Conservation (phyloP, 2,888 invertebrate genomes). For the Selenia dentaria region DNA sequence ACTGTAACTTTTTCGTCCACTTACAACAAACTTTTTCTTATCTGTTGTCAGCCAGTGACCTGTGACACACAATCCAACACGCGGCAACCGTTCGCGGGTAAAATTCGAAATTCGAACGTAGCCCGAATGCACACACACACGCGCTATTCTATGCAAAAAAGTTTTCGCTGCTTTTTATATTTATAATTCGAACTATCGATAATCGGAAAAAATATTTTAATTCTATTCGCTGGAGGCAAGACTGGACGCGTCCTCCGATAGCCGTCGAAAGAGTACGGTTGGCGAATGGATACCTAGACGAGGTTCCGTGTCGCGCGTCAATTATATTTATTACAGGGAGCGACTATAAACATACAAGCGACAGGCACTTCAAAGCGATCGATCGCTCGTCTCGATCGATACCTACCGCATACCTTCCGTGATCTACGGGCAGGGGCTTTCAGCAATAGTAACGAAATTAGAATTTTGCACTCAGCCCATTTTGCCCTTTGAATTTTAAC, state of each 20-base stretch:
- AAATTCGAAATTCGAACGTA: constrained; percentile 56
- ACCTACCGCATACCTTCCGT: constrained; percentile 43
- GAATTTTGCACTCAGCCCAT: constrained; percentile 37
- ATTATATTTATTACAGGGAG: constrained; percentile 82
- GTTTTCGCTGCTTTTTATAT: no score
- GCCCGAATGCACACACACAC: constrained; percentile 35
- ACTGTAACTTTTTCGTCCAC: constrained; percentile 42
- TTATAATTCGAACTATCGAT: no score
- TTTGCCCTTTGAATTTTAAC: constrained; percentile 29
- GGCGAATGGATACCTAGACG: constrained; percentile 54
- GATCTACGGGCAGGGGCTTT: constrained; percentile 32
- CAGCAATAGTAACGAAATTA: constrained; percentile 21
- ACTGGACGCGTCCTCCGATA: constrained; percentile 72
- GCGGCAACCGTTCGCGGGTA: constrained; percentile 51
- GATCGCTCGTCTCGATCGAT: constrained; percentile 68
- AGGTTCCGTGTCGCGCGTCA: constrained; percentile 71
- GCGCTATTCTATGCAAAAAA: no score
- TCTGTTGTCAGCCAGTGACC: constrained; percentile 44
- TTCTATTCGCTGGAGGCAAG: constrained; percentile 57
- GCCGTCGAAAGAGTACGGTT: constrained; percentile 73
- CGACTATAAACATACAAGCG: constrained; percentile 73
- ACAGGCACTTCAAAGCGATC: constrained; percentile 80
- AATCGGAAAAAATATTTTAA: no score
- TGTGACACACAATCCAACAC: constrained; percentile 56
- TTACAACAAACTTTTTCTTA: constrained; percentile 58